Evolutionary conservation across 2,797 vertebrate species (phyloP).

Genomic region (Neosalanx taihuensis): DNA sequence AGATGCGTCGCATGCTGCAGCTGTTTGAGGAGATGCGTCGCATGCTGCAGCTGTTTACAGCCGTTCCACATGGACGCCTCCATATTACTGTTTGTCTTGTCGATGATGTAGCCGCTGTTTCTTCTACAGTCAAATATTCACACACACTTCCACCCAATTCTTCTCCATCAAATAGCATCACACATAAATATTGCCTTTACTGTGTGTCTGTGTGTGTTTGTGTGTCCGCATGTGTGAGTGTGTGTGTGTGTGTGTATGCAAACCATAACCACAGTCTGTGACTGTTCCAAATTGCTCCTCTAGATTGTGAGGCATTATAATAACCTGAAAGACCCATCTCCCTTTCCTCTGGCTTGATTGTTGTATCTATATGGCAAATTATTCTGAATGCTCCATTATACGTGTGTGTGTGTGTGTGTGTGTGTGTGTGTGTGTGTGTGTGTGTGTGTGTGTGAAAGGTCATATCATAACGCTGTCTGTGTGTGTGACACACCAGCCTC

Average conservation of each 20-base stretch:
- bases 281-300: slow-evolving; percentile 32
- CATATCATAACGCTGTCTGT: slow-evolving; percentile 59
- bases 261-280: not conserved
- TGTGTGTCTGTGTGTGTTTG: slow-evolving; percentile 13
- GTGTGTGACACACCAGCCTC: slow-evolving; percentile 48
- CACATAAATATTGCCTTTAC: slow-evolving; percentile 36
- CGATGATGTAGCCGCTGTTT: no score
- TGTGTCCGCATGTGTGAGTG: not conserved
- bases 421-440: slow-evolving; percentile 16
- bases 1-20: not conserved
- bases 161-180: slow-evolving; percentile 31
- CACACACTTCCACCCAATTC: slow-evolving; percentile 48
- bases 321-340: slow-evolving; percentile 43
- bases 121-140: slow-evolving; percentile 10
- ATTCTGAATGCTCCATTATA: slow-evolving; percentile 40
- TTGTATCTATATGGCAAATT: slow-evolving; percentile 54
- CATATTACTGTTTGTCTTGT: no score
- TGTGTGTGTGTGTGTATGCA: slow-evolving; percentile 2
- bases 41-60: not conserved
- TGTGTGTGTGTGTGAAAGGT: slow-evolving; percentile 43
- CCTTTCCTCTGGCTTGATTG: slow-evolving; percentile 43
- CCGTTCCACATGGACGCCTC: slow-evolving; percentile 10
- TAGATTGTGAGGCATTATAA: slow-evolving; percentile 49
- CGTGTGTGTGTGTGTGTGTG: slow-evolving; percentile 16
- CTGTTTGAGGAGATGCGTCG: not conserved